Conservation (phyloP, 2,888 invertebrate species). For the Aspidiotus rigidus region DNA sequence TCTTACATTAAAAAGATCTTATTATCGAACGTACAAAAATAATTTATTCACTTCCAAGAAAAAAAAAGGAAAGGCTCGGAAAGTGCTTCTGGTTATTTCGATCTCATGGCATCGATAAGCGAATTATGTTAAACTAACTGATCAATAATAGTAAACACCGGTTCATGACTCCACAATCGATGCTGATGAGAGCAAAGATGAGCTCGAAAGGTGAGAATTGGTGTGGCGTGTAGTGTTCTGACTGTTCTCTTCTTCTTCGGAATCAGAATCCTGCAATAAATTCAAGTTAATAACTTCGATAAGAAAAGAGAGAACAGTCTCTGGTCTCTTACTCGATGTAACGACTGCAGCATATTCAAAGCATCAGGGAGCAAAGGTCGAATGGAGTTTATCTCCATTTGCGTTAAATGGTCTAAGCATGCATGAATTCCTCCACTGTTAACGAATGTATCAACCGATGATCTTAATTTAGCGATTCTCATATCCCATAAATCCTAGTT, state of each 20-base stretch:
- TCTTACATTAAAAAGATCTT: neutral
- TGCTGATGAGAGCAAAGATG: constrained; percentile 6
- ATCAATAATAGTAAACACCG: too few relatives aligned
- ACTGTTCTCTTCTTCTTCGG: constrained; percentile 16
- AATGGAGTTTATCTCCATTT: constrained; percentile 84
- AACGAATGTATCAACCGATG: constrained; percentile 77
- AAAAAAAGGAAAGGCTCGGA: neutral
- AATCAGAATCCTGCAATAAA: constrained; percentile 17
- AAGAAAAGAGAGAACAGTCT: neutral
- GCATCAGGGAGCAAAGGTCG: constrained; percentile 77
- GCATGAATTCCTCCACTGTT: constrained; percentile 76
- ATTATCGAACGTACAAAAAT: neutral
- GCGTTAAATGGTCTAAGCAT: constrained; percentile 76
- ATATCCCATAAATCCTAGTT: constrained; percentile 85
- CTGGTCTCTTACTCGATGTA: constrained; percentile 29
- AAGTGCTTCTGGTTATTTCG: too few relatives aligned
- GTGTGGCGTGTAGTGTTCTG: constrained; percentile 20
- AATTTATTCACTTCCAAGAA: neutral
- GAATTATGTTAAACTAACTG: too few relatives aligned
- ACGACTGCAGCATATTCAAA: constrained; percentile 50
- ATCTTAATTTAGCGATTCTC: constrained; percentile 83
- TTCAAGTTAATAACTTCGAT: neutral
- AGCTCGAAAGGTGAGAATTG: neutral
- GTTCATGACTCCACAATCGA: too few relatives aligned
- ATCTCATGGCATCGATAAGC: too few relatives aligned